Conservation (phyloP, 2,113 vertebrate genomes). For the Lynx canadensis region DNA sequence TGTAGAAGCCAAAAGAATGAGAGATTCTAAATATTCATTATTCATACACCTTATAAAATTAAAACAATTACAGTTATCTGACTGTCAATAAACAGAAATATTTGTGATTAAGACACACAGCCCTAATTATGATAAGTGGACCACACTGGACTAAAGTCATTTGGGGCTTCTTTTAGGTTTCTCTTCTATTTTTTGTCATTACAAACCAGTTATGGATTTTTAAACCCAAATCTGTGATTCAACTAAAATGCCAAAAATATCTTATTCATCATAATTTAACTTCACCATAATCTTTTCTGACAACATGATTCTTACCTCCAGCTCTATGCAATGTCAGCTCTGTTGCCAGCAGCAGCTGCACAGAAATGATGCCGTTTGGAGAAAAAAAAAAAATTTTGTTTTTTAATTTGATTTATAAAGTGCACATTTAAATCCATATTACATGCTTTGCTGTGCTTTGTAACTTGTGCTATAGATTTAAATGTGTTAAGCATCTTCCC, state of each 20-base stretch:
- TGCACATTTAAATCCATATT: background rate
- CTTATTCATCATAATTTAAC: conserved; percentile 32
- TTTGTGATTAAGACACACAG: background rate
- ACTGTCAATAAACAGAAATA: conserved; percentile 13
- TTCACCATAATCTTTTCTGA: conserved; percentile 24
- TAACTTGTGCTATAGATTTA: background rate
- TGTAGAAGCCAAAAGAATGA: conserved; percentile 23
- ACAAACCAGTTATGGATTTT: background rate
- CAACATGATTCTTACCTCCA: background rate
- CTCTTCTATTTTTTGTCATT: conserved; percentile 17
- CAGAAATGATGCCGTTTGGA: conserved; percentile 14
- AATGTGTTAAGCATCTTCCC: conserved; percentile 31
- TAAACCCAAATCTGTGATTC: conserved; percentile 37
- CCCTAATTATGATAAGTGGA: background rate
- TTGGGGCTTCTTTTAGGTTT: background rate
- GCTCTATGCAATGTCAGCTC: background rate
- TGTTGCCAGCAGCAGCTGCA: background rate
- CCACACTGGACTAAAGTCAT: background rate
- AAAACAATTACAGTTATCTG: background rate
- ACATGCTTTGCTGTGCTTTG: background rate
- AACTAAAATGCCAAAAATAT: background rate
- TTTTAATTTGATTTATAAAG: conserved; percentile 38
- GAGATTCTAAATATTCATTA: background rate
- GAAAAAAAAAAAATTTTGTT: background rate
- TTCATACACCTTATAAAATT: background rate